phyloP scores from a whole-genome alignment of 2,888 invertebrate genomes.

The Gortyna flavago region DNA sequence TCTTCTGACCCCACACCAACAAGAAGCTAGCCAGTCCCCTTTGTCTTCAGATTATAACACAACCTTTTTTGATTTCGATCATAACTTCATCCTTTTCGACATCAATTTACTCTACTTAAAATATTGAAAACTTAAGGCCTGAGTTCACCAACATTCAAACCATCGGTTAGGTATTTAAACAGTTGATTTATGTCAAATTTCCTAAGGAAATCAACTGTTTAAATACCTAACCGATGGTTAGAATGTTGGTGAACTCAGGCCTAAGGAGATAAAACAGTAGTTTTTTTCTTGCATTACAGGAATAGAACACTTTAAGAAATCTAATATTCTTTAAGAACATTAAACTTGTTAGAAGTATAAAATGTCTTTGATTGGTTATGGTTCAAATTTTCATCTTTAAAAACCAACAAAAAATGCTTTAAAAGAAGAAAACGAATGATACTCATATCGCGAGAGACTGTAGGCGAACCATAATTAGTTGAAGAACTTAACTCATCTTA shows the following conservation, averaged over 20 bases:
- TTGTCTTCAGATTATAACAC: neutral
- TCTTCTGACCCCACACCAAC: neutral
- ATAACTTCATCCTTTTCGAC: neutral
- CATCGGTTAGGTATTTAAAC: too few species aligned
- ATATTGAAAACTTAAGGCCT: conserved; percentile 40
- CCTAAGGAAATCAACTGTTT: too few species aligned
- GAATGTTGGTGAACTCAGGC: too few species aligned
- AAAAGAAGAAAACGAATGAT: neutral
- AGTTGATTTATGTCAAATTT: too few species aligned
- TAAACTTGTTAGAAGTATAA: conserved; percentile 5
- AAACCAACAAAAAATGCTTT: neutral
- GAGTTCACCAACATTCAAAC: too few species aligned
- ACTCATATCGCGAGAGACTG: neutral
- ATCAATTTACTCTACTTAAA: conserved; percentile 5
- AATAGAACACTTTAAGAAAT: conserved; percentile 5
- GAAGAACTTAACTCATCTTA: neutral
- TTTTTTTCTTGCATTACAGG: conserved; percentile 15
- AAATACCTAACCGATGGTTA: too few species aligned
- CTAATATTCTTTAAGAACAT: conserved; percentile 13
- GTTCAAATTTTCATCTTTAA: neutral
- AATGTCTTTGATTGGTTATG: neutral
- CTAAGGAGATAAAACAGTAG: neutral
- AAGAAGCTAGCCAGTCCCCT: neutral
- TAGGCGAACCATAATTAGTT: neutral
- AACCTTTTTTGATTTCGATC: conserved; percentile 1